Evolutionary conservation across 2,797 vertebrate genomes (phyloP).

Genomic region (Epinephelus awoara): DNA sequence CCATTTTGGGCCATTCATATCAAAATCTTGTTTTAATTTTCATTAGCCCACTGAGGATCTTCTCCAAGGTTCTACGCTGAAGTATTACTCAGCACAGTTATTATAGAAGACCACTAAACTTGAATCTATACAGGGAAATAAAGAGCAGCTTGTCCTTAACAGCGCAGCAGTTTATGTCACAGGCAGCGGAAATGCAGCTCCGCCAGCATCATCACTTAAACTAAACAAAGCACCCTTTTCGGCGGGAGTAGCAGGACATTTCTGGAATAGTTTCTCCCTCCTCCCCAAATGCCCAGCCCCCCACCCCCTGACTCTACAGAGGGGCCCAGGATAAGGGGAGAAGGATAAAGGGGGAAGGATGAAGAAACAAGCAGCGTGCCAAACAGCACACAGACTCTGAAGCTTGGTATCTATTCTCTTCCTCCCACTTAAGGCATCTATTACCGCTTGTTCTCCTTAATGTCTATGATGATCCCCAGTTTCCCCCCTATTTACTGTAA

Average conservation of each 20-base stretch:
- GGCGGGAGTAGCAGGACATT: slow-evolving; percentile 77
- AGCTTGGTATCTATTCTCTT: slow-evolving; percentile 28
- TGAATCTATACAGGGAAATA: not conserved
- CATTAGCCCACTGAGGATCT: not conserved
- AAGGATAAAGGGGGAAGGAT: slow-evolving; percentile 36
- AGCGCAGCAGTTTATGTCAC: slow-evolving; percentile 9
- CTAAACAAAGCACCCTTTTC: slow-evolving; percentile 78
- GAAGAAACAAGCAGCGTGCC: slow-evolving; percentile 33
- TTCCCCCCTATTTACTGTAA: slow-evolving; percentile 41
- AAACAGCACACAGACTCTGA: slow-evolving; percentile 37
- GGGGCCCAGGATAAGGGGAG: slow-evolving; percentile 77
- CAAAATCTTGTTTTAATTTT: not conserved
- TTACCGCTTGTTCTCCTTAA: slow-evolving; percentile 27
- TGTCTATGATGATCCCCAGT: slow-evolving; percentile 22
- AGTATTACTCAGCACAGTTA: not conserved
- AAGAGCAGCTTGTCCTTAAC: not conserved
- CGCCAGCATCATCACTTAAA: slow-evolving; percentile 55
- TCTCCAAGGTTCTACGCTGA: not conserved
- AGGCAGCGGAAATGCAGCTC: slow-evolving; percentile 61
- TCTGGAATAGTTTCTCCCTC: slow-evolving; percentile 84
- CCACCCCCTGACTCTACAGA: slow-evolving; percentile 50
- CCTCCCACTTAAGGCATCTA: slow-evolving; percentile 29
- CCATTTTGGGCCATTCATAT: not conserved
- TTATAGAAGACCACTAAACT: not conserved
- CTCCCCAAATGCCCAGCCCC: slow-evolving; percentile 56